phyloP scores from a whole-genome alignment of 2,888 invertebrate genomes.

The Oscheius onirici region DNA sequence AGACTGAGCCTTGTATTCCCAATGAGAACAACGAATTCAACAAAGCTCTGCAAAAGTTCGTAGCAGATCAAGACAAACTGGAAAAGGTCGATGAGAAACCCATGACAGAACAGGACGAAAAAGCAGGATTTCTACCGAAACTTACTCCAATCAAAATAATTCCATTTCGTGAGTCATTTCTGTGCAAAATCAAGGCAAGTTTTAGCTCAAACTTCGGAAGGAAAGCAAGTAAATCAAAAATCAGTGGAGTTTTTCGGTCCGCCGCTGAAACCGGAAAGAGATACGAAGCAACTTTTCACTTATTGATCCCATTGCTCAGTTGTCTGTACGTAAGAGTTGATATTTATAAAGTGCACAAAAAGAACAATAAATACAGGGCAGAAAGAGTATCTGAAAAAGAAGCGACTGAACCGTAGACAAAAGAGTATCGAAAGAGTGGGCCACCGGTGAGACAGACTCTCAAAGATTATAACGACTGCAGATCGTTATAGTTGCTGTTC shows the following conservation, averaged over 20 bases:
- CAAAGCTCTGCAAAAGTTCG: slow-evolving; percentile 44
- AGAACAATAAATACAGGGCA: background rate
- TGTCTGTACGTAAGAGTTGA: background rate
- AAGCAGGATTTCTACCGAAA: slow-evolving; percentile 21
- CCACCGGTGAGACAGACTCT: background rate
- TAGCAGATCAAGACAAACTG: slow-evolving; percentile 39
- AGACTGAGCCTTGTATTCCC: slow-evolving; percentile 31
- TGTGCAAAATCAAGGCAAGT: no score
- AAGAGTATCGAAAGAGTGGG: slow-evolving; percentile 10
- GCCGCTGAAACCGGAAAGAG: slow-evolving; percentile 7
- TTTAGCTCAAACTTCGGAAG: background rate
- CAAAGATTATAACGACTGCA: slow-evolving; percentile 28
- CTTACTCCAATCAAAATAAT: slow-evolving; percentile 7
- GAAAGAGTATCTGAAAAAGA: slow-evolving; percentile 15
- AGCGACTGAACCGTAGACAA: slow-evolving; percentile 17
- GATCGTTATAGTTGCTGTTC: slow-evolving; percentile 23
- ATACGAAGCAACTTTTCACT: background rate
- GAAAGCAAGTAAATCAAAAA: background rate
- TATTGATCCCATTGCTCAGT: slow-evolving; percentile 5
- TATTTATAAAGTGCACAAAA: slow-evolving; percentile 1
- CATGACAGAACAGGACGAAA: background rate
- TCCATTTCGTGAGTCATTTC: slow-evolving; percentile 15
- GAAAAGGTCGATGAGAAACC: background rate
- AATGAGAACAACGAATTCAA: slow-evolving; percentile 48
- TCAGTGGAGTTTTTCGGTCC: slow-evolving; percentile 33